Evolutionary conservation across 1,140 invertebrate genomes (phyloP).

Genomic region (Brachionus calyciflorus): DNA sequence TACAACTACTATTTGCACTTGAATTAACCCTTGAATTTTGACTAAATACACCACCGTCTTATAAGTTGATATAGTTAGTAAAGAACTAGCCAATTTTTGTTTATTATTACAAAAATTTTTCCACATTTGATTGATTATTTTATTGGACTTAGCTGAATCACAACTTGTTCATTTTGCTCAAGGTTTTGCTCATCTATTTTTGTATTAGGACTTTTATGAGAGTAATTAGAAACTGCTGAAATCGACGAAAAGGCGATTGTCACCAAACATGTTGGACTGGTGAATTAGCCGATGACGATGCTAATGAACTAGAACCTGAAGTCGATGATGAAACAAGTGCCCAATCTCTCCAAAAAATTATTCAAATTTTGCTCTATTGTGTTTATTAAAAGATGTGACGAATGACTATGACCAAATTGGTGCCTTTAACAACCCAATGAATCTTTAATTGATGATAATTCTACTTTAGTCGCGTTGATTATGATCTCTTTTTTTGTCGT

Average conservation of each 20-base stretch:
- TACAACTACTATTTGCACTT: neutral
- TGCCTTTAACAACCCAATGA: neutral
- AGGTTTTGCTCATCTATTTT: neutral
- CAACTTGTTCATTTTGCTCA: neutral
- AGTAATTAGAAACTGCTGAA: neutral
- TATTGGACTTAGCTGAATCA: neutral
- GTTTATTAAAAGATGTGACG: constrained; percentile 10
- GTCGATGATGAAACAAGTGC: neutral
- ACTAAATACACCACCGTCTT: neutral
- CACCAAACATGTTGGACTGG: neutral
- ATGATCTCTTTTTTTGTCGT: neutral
- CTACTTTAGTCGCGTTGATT: neutral
- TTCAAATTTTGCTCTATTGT: constrained; percentile 29
- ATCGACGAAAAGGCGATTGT: constrained; percentile 44
- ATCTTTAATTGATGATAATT: neutral
- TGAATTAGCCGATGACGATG: constrained; percentile 40
- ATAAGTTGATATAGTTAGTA: constrained; percentile 16
- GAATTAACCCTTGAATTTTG: neutral
- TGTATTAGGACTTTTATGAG: constrained; percentile 1
- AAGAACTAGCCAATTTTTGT: constrained; percentile 13
- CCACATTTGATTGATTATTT: constrained; percentile 26
- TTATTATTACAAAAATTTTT: constrained; percentile 23
- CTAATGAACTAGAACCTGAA: constrained; percentile 4
- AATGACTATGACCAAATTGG: neutral
- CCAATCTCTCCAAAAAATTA: neutral